Base-by-base conservation (phyloP, 2,797 vertebrate genomes). In the Micropoecilia bifurca region DNA sequence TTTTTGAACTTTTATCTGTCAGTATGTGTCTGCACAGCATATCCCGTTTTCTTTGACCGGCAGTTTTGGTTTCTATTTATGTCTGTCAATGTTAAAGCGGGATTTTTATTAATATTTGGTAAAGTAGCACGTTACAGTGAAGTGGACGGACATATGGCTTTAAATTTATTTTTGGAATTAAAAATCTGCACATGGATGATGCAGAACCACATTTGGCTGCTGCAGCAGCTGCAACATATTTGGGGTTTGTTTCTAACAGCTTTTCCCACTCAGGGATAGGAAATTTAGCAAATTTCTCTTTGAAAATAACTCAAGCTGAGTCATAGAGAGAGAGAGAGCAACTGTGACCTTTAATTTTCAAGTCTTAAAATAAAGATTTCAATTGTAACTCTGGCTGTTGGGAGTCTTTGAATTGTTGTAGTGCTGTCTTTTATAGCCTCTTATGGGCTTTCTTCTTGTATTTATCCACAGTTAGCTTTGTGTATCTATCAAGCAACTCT, bases 51-150 rank as follows among this genome's bases (percentile, higher is more conserved):
- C 36, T 66, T 12, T 47, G 25, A 55, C n/a, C 5, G 16, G 46
- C 33, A 43, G 46, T 79, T 79, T 85, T 69, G 46, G 18, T 73
- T 84, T 75, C 66, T 59, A 18, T 80, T 72, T 80, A 39, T 47
- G 14, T 84, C 47, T 30, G 45, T 25, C 71, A 1, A 75, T 72
- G 28, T 77, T 78, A 33, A 43, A 43, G 1, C 13, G 53, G 50
- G 8, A 9, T 53, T 53, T 53, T 53, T 53, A 53, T 25, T 25
- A 0, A 22, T 22, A 53, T 25, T 9, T 25, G 50, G 18, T 53
- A 25, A 53, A 25, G 50, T 25, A 25, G 2, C 22, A 53, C 8
- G 2, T 53, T 9, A 25, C 50, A 25, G 50, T 50, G 48, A 50
- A 50, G 48, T 53, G 20, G 48, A 25, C 8, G 18, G 20, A 9